phyloP scores from a whole-genome alignment of 53 echinoderm and acorn worm species.

The Arbacia lixula region DNA sequence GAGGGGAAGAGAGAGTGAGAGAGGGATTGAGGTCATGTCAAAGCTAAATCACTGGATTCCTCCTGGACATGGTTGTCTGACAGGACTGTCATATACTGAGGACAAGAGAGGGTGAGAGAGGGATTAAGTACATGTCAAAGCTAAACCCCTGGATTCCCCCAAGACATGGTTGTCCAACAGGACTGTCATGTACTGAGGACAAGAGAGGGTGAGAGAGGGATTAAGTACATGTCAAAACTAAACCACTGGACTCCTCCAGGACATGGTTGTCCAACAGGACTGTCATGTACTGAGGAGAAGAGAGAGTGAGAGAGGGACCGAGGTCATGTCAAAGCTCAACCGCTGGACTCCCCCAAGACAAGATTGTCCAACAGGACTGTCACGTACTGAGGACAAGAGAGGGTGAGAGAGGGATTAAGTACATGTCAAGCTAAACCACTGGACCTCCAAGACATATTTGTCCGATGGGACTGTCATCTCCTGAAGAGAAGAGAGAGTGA shows the following conservation, averaged over 20 bases:
- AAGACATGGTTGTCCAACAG: not conserved
- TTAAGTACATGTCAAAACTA: not conserved
- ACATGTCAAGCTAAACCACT: not conserved
- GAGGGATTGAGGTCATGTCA: not conserved
- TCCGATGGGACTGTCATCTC: slow-evolving; percentile 49
- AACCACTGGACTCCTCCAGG: not conserved
- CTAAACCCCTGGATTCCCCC: not conserved
- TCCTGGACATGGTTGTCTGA: not conserved
- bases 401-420: not conserved
- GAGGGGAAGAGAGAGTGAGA: not conserved
- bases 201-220: not conserved
- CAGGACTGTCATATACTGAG: not conserved
- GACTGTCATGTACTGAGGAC: not conserved
- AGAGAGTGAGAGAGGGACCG: not conserved
- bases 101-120: not conserved
- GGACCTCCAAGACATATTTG: too few species aligned
- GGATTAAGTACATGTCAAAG: not conserved
- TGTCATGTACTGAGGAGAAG: not conserved
- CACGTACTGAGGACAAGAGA: not conserved
- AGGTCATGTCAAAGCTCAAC: not conserved
- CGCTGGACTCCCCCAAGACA: not conserved
- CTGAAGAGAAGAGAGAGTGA: slow-evolving; percentile 5
- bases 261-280: not conserved
- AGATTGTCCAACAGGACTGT: not conserved
- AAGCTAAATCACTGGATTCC: not conserved